Evolutionary conservation across 2,113 vertebrate genomes (phyloP), one percentile per base, ranked within the genome.

Genomic region (Gasterosteus nipponicus): DNA sequence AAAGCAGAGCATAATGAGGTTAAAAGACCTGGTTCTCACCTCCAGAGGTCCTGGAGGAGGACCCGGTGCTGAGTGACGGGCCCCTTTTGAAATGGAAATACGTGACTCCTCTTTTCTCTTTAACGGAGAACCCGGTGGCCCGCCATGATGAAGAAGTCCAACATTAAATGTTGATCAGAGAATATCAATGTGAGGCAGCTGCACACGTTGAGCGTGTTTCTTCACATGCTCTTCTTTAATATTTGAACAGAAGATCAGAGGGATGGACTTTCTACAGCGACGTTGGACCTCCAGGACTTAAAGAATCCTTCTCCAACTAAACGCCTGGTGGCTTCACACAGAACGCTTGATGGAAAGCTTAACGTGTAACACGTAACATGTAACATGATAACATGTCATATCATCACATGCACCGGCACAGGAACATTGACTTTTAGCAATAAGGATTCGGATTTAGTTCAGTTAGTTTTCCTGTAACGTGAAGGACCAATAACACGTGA

Each of bases 11-110:
- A 80, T 94, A 94, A 94, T 87, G 86, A 93, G 88, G 69, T 81
- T 88, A 82, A 90, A 94, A 86, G 87, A 88, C 69, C 88, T 86
- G 42, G 83, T 78, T 87, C 89, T 66, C 77, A 90, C 89, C 92
- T 91, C 89, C 86, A 80, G 89, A 88, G 22, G 2, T 2, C 7
- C 19, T 39, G 2, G n/a, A 22, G 38, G n/a, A 72, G 68, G 89
- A 91, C 75, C 47, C 26, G 77, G 82, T 82, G 72, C 72, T 39
- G 79, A 87, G 73, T 70, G 91, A 88, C 80, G 44, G 82, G 74
- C 46, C 77, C 77, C 71, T 73, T 92, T 93, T 92, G 90, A 92
- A 92, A 87, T 93, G 93, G 77, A 91, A 92, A 93, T 92, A 16
- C 31, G 76, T 58, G 84, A 60, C 56, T 15, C 5, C 63, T 80